A percentile compares a stretch with the other conserved stretches of the same genome.
phyloP scores from a whole-genome alignment of 1,140 invertebrate genomes.

The Drosophila parabipectinata region DNA sequence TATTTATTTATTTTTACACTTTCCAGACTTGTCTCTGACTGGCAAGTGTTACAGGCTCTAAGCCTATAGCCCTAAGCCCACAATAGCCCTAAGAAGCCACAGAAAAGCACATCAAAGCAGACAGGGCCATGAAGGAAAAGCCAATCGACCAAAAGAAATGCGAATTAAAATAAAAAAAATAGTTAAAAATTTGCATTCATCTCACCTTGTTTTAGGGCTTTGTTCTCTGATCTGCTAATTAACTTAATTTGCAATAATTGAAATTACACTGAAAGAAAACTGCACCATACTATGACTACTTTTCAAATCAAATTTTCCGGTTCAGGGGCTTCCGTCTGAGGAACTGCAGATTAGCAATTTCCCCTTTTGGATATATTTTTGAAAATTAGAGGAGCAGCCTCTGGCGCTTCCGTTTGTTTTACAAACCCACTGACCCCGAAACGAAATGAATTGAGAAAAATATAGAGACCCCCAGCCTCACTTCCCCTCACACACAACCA shows the following conservation, averaged over 20 bases:
- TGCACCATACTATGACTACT: neutral
- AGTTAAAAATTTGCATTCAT: no score
- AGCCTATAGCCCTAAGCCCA: conserved; percentile 7
- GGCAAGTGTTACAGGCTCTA: conserved; percentile 47
- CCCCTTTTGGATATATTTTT: conserved; percentile 11
- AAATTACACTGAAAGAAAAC: conserved; percentile 37
- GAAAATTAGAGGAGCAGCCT: conserved; percentile 9
- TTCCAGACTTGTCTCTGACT: conserved; percentile 21
- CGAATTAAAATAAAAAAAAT: neutral
- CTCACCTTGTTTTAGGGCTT: conserved; percentile 1
- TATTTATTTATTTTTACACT: conserved; percentile 9
- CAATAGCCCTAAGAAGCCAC: conserved; percentile 51
- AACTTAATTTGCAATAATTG: conserved; percentile 49
- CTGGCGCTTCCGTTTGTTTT: conserved; percentile 51
- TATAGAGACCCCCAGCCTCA: conserved; percentile 1
- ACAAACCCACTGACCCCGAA: conserved; percentile 65
- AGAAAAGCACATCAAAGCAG: conserved; percentile 62
- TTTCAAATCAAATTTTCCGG: neutral
- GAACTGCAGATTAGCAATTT: conserved; percentile 44
- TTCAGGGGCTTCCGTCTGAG: conserved; percentile 17
- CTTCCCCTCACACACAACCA: conserved; percentile 7
- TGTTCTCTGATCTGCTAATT: conserved; percentile 14
- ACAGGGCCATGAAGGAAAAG: conserved; percentile 16
- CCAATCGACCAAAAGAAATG: conserved; percentile 26
- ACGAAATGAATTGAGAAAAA: conserved; percentile 41